Evolutionary conservation across 2,797 vertebrate species (phyloP).

Genomic region (Numenius phaeopus): DNA sequence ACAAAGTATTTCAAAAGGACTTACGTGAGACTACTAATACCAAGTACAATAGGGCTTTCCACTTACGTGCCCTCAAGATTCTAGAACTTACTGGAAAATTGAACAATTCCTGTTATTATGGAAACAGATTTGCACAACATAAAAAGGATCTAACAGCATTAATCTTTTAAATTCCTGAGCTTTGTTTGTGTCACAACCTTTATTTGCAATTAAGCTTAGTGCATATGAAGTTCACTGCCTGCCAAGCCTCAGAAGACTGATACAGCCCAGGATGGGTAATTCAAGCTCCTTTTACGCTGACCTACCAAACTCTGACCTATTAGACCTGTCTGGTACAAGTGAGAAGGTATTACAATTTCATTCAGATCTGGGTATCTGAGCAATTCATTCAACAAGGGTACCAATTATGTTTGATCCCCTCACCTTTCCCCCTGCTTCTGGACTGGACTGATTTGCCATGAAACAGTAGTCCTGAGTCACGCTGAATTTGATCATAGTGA

Average conservation of each 20-base stretch:
- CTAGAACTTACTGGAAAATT: not conserved
- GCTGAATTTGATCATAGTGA: not conserved
- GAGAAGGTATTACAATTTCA: constrained; percentile 58
- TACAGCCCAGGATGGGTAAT: constrained; percentile 13
- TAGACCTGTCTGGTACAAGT: constrained; percentile 29
- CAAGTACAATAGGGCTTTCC: not conserved
- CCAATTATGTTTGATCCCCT: constrained; percentile 53
- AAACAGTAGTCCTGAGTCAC: not conserved
- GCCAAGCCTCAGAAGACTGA: not conserved
- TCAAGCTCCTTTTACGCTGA: constrained; percentile 34
- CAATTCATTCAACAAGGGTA: constrained; percentile 51
- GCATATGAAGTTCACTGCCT: constrained; percentile 24
- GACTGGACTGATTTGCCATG: constrained; percentile 35
- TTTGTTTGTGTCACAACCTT: constrained; percentile 15
- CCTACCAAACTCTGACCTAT: constrained; percentile 50
- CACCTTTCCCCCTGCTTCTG: constrained; percentile 48
- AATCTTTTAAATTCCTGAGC: constrained; percentile 28
- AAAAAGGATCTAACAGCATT: not conserved
- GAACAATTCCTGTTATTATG: not conserved
- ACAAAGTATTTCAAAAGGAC: not conserved
- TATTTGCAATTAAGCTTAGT: constrained; percentile 64
- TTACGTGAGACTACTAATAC: not conserved
- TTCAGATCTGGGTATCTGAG: constrained; percentile 43
- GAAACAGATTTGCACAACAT: not conserved
- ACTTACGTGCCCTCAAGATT: not conserved